phyloP scores from a whole-genome alignment of 2,113 vertebrate genomes.

The Psittacara wagleri region DNA sequence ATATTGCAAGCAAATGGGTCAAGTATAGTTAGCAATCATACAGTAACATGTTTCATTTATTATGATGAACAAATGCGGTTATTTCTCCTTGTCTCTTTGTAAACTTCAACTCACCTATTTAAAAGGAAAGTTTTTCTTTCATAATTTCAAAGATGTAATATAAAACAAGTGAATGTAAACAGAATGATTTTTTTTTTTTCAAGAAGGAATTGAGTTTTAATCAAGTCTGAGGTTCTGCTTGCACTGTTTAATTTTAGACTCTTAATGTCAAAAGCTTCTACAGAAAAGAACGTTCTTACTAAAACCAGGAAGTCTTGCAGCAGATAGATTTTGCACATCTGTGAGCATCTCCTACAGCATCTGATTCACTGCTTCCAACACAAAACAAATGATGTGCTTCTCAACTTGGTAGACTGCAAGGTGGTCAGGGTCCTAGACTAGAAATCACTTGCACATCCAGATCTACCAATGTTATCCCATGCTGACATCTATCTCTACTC shows the following conservation, averaged over 20 bases:
- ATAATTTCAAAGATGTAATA: not conserved
- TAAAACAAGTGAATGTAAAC: slow-evolving; percentile 6
- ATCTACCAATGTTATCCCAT: not conserved
- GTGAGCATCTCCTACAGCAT: not conserved
- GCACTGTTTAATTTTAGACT: not conserved
- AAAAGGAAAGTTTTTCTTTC: not conserved
- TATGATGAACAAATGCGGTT: not conserved
- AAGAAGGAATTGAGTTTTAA: not conserved
- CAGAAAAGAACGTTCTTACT: not conserved
- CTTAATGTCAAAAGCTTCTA: not conserved
- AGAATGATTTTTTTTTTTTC: not conserved
- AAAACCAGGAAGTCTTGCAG: not conserved
- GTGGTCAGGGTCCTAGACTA: not conserved
- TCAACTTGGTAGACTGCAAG: not conserved
- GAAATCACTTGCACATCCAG: not conserved
- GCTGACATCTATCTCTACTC: fast-evolving
- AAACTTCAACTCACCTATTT: slow-evolving; percentile 28
- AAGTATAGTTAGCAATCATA: not conserved
- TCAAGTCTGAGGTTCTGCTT: not conserved
- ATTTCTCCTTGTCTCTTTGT: not conserved
- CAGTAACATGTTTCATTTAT: not conserved
- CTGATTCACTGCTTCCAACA: not conserved
- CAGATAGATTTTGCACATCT: not conserved
- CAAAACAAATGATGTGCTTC: not conserved
- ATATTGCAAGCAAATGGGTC: not conserved